Base-by-base conservation (phyloP, 1,140 invertebrate species). In the Conopomorpha cramerella region DNA sequence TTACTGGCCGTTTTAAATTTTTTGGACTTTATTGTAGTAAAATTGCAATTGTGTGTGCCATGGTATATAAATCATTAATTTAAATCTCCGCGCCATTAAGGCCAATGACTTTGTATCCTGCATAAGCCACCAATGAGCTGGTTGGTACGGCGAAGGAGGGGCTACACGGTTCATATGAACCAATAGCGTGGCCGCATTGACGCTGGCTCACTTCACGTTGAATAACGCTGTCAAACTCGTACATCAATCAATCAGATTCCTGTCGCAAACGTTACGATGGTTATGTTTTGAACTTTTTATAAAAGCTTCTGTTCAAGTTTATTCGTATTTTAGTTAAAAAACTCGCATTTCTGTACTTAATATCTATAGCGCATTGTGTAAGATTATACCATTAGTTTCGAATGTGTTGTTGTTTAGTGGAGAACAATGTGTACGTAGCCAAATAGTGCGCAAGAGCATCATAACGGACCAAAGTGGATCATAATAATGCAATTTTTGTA, bases 181-280 rank as follows among this genome's bases (percentile, higher is more conserved):
- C 52, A 49, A 67, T 63, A 63, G 57, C 66, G 50, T 70, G 70
- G 63, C 68, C 62, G 62, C 49, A 49, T 47, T 42, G 41, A 38
- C 23, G 14, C 25, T 13, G 17, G 38, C 36, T 16, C 32, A 27
- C 26, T 23, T 30, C 48, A 38, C 54, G 55, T 43, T 56, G 61
- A 59, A 39, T 39, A 39, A 25, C 37, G 41, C 45, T 63, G 61
- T 39, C 38, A 35, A 34, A 38, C 12, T 6, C 19, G 4, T 23
- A 10, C 19, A 10, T 23, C 19, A 4, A 23, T 23, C 4, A 23
- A 23, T 10, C 4, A 23, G 19, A 6, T 23, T 23, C 4, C 19
- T 23, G n/a, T n/a, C n/a, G n/a, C 19, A 10, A 10, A 6, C 19
- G 19, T 23, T 23, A 23, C 4, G 19, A 6, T 23, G 10, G 19